A percentile compares a stretch with the other conserved stretches of the same genome.
These are phyloP conservation scores for Mus caroli DNA, from an alignment of 2,797 vertebrate species.

Conservation along the genomic window DNA sequence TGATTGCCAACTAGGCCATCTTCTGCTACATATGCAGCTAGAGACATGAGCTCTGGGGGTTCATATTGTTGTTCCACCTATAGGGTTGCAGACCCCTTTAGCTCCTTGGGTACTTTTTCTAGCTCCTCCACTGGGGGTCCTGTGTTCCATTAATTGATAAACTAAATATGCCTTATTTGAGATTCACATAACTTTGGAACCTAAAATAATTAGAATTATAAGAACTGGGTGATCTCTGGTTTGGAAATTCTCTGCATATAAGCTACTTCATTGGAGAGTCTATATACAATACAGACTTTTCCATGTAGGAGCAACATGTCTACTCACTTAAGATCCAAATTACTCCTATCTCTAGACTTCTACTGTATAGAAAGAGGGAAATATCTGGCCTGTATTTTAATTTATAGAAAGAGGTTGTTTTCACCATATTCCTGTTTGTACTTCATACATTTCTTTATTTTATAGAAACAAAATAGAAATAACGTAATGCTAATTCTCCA, in stretches of 20 bases:
- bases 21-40: too few relatives aligned
- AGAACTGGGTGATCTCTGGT: neutral
- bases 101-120: too few relatives aligned
- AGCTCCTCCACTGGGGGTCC: too few relatives aligned
- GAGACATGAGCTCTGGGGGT: too few relatives aligned
- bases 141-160: neutral
- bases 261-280: neutral
- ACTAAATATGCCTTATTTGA: neutral
- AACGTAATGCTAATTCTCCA: neutral
- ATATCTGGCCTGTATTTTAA: constrained; percentile 48
- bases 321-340: neutral
- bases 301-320: neutral
- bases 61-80: too few relatives aligned
- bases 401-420: constrained; percentile 40
- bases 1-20: too few relatives aligned
- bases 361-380: neutral
- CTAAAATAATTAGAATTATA: constrained; percentile 17
- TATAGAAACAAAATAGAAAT: constrained; percentile 7
- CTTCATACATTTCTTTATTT: neutral
- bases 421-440: constrained; percentile 2
- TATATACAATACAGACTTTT: neutral
- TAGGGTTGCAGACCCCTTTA: too few relatives aligned
- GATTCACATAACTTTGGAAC: neutral
- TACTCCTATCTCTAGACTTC: neutral
- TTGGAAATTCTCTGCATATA: neutral